A percentile compares a stretch with the other conserved stretches of the same genome.
phyloP scores from a whole-genome alignment of 1,140 invertebrate genomes.

The Meloidogyne hapla region DNA sequence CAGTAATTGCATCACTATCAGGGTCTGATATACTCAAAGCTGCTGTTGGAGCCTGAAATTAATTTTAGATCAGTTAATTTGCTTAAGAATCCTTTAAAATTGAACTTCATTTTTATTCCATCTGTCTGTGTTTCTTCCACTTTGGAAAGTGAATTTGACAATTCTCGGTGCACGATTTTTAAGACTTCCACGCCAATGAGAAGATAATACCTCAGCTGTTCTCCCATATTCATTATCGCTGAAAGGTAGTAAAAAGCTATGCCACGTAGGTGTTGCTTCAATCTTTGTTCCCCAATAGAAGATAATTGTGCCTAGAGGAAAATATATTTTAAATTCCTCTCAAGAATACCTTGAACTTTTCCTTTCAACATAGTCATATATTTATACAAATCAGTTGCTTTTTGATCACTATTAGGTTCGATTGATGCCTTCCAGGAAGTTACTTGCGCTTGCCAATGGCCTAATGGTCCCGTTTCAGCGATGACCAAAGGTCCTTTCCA shows the following conservation, averaged over 20 bases:
- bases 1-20: background rate
- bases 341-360: background rate
- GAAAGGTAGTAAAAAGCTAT: background rate
- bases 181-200: background rate
- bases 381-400: background rate
- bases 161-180: background rate
- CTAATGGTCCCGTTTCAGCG: background rate
- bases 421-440: background rate
- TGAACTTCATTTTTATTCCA: background rate
- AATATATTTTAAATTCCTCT: too few relatives aligned
- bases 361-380: background rate
- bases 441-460: background rate
- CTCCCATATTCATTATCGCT: background rate
- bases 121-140: background rate
- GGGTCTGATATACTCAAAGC: background rate
- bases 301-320: background rate
- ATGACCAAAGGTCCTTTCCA: background rate
- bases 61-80: too few relatives aligned
- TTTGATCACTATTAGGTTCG: background rate
- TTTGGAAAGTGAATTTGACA: background rate
- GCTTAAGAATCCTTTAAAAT: too few relatives aligned
- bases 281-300: slow-evolving; percentile 1
- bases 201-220: background rate
- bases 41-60: background rate
- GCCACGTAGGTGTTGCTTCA: background rate